Base-by-base conservation (phyloP, 2,113 vertebrate genomes). In the Corythoichthys intestinalis region DNA sequence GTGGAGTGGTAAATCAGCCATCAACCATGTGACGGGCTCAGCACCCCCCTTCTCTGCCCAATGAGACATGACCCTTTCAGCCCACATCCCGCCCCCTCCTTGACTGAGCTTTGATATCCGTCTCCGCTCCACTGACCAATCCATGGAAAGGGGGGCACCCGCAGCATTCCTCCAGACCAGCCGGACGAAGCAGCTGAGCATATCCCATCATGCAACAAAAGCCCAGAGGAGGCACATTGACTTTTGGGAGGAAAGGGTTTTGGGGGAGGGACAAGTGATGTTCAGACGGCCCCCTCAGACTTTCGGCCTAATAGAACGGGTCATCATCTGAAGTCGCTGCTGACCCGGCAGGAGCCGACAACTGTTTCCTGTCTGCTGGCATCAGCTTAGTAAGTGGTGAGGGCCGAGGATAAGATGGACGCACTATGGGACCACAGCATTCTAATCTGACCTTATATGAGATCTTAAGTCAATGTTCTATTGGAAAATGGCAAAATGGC, bases 101-200 rank as follows among this genome's bases (percentile, higher is more conserved):
- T 56, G 66, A 85, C 86, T 85, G 90, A 84, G 87, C 88, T 94
- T 90, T 91, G 88, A 91, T 88, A 89, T 89, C 79, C 90, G 89
- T 91, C 92, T 89, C 84, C 90, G 94, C 95, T 95, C 89, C 92
- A 90, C 80, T 69, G 85, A 89, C 91, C 92, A 84, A 88, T 88
- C 90, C 91, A 93, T 85, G 86, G 86, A 84, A 74, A 77, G 81
- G 78, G 77, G 81, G 64, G 85, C 87, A 90, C 91, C 82, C 72
- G 77, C 88, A 93, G 91, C 94, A 95, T 96, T 96, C 94, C 94
- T 92, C 80, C 82, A 90, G 94, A 92, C 80, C 91, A 93, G 78
- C 90, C 88, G 85, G 75, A 94, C 69, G 90, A 91, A 93, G 92
- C 91, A 86, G 76, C 78, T 80, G 83, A 91, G 81, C 86, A 80